Evolutionary conservation across 2,113 vertebrate genomes (phyloP).

Genomic region (Zosterops japonicus): DNA sequence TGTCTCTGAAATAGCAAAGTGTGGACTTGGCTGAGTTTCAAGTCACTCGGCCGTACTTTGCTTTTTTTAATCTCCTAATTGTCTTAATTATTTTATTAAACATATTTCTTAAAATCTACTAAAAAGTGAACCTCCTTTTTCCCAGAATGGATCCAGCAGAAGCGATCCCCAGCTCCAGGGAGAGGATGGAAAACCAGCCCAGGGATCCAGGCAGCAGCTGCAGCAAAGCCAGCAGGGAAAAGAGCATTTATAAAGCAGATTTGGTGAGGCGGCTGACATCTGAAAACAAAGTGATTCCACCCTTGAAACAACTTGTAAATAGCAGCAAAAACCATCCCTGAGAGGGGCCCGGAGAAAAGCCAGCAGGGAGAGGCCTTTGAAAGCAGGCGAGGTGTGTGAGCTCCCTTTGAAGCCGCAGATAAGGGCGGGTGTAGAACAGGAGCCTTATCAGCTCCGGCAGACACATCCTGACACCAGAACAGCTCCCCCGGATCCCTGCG

Average conservation of each 20-base stretch:
- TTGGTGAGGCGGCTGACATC: background rate
- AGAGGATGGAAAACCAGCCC: fast-evolving
- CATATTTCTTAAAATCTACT: no score
- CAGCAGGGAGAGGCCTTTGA: background rate
- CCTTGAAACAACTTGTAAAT: background rate
- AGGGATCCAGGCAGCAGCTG: background rate
- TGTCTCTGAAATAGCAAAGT: no score
- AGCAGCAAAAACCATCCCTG: background rate
- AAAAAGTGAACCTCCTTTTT: no score
- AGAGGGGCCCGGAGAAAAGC: background rate
- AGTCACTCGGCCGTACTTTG: no score
- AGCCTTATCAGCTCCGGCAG: background rate
- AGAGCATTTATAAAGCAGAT: background rate
- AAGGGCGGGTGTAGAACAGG: background rate
- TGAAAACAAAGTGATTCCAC: background rate
- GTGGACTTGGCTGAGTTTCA: no score
- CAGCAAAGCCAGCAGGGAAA: background rate
- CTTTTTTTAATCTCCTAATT: no score
- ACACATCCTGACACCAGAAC: background rate
- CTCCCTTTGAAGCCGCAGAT: background rate
- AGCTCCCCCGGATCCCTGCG: background rate
- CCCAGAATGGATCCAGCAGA: background rate
- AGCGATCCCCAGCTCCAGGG: background rate
- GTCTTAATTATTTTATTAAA: no score
- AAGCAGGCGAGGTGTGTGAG: background rate